Base-by-base conservation (phyloP, 1,140 invertebrate species). In the Apocrypta bakeri region DNA sequence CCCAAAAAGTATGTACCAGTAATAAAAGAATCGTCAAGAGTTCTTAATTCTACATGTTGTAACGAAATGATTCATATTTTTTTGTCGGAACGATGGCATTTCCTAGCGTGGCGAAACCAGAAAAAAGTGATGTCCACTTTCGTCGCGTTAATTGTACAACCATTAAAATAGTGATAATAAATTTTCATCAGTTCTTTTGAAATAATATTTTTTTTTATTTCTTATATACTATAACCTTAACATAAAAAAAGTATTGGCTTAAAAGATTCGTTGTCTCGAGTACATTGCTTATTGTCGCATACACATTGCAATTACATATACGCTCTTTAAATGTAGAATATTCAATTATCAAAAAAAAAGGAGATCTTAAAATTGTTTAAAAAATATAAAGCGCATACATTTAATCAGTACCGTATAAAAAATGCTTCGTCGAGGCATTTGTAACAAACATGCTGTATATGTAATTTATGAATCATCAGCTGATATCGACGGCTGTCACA, bases 401-500 rank as follows among this genome's bases (percentile, higher is more conserved):
- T 76, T 33, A 73, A 42, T 73, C 66, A 79, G 68, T 83, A 73
- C 75, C 72, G 81, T 66, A 31, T 40, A 83, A 73, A 79, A 31
- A 80, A 84, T 37, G 17, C 81, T 79, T 56, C 25, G 63, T 25
- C 69, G 2, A 83, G 24, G n/a, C 27, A 77, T 64, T 9, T 33
- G n/a, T 48, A 42, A 83, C 24, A 79, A 77, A 76, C 27, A 48
- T 2, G 40, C 37, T 56, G 40, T 42, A 71, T 1, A 78, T 42
- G 27, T 42, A 9, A 11, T 1, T 33, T 72, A 12, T 63, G n/a
- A 73, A 75, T 75, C 25, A 87, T 90, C 87, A 92, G 84, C 88
- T 91, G 31, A 93, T 90, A 84, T 92, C 89, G 24, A 86, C 86
- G 76, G 88, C 87, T 8, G 88, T 79, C 8, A 94, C 90, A 73